Evolutionary conservation across 2,888 invertebrate species (phyloP).

Genomic region (Rhopalosiphum nymphaeae): DNA sequence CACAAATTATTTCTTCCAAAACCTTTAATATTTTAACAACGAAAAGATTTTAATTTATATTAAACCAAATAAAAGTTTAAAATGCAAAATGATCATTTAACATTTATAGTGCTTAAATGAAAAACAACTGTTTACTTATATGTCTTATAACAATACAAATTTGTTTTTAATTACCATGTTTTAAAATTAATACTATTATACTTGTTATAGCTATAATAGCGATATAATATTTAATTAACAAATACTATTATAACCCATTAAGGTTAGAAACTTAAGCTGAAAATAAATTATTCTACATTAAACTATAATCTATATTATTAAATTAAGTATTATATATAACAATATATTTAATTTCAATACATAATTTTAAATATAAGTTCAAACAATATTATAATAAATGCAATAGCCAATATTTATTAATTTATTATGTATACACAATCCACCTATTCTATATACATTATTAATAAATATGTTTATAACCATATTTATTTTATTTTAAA

Average conservation of each 20-base stretch:
- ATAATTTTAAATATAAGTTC: neutral
- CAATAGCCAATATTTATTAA: neutral
- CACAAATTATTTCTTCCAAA: neutral
- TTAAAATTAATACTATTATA: neutral
- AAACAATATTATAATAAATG: neutral
- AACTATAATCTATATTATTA: neutral
- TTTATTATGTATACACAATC: neutral
- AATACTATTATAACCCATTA: neutral
- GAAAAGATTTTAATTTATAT: neutral
- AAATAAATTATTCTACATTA: neutral
- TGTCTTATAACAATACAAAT: neutral
- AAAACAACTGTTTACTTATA: constrained; percentile 1
- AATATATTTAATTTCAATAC: neutral
- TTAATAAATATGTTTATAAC: neutral
- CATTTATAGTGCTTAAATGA: constrained; percentile 18
- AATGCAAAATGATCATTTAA: constrained; percentile 39
- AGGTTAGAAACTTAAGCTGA: neutral
- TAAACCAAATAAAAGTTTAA: constrained; percentile 26
- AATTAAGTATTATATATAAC: neutral
- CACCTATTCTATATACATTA: neutral
- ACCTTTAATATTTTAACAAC: constrained; percentile 25
- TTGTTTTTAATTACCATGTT: constrained; percentile 47
- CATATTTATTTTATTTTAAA: neutral
- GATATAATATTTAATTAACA: neutral
- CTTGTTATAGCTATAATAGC: neutral